Percentiles rank a stretch among this genome's conserved stretches.
Conservation (phyloP, 2,797 vertebrate genomes). For the Sciaenops ocellatus region DNA sequence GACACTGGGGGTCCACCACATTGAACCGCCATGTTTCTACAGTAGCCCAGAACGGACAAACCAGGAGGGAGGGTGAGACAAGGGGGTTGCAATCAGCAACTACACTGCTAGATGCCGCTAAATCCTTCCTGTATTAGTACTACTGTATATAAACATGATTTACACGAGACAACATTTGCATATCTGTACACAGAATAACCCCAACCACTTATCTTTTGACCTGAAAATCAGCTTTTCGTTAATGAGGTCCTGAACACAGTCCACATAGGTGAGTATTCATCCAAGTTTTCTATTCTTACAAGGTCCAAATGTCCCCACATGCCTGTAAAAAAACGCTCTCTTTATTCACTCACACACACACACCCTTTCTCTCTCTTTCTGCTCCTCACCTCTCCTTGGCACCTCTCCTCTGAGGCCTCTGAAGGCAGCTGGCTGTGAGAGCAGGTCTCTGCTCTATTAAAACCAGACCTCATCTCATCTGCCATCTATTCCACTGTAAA, state of each 20-base stretch:
- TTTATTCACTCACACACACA: constrained; percentile 16
- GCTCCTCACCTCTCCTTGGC: constrained; percentile 74
- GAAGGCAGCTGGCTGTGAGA: constrained; percentile 74
- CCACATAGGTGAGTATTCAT: constrained; percentile 49
- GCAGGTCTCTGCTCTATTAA: constrained; percentile 75
- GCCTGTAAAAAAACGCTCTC: constrained; percentile 17
- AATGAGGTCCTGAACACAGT: constrained; percentile 48
- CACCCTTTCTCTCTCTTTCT: constrained; percentile 9
- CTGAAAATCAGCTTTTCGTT: constrained; percentile 56
- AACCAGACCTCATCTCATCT: constrained; percentile 75
- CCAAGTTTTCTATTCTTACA: constrained; percentile 26
- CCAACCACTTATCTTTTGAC: constrained; percentile 35
- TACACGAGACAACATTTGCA: background rate
- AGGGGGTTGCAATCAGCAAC: too few relatives aligned
- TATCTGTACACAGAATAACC: background rate
- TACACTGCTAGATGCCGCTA: too few relatives aligned
- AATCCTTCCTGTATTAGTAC: background rate
- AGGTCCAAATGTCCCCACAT: constrained; percentile 31
- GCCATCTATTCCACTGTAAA: constrained; percentile 77
- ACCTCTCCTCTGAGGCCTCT: constrained; percentile 71
- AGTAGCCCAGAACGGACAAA: too few relatives aligned
- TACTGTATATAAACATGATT: background rate
- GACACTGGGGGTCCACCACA: too few relatives aligned
- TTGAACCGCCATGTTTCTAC: too few relatives aligned
- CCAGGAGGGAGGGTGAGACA: too few relatives aligned